Conservation (phyloP, 2,888 invertebrate species). For the Cheilosia soror region DNA sequence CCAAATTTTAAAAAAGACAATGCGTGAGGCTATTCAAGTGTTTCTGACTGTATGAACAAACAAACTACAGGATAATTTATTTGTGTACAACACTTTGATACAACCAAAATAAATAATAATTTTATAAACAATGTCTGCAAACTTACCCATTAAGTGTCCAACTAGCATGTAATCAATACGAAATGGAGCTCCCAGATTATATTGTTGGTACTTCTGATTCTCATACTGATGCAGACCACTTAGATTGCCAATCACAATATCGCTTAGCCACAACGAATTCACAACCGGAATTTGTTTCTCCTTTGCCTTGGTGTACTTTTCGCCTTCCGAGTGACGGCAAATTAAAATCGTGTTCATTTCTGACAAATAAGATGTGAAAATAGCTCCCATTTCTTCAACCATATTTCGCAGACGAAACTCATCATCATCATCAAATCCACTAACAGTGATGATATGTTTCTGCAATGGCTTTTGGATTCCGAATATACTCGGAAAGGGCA, state of each 20-base stretch:
- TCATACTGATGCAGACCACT: conserved; percentile 92
- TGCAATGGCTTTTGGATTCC: conserved; percentile 89
- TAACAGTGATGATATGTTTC: conserved; percentile 92
- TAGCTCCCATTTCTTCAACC: conserved; percentile 93
- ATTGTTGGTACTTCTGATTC: conserved; percentile 94
- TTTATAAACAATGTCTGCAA: background rate
- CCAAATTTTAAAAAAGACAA: too few species aligned
- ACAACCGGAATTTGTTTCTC: conserved; percentile 97
- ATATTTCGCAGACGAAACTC: conserved; percentile 92
- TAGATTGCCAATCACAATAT: conserved; percentile 94
- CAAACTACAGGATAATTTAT: too few species aligned
- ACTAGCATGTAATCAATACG: conserved; percentile 94
- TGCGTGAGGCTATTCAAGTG: too few species aligned
- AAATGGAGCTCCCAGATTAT: conserved; percentile 91
- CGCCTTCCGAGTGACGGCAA: conserved; percentile 92
- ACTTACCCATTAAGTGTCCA: conserved; percentile 94
- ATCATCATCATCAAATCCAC: conserved; percentile 96
- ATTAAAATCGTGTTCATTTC: conserved; percentile 91
- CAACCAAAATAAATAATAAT: too few species aligned
- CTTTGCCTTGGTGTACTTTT: conserved; percentile 94
- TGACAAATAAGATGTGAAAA: conserved; percentile 90
- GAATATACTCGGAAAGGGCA: conserved; percentile 90
- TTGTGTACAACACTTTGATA: too few species aligned
- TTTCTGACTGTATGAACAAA: too few species aligned
- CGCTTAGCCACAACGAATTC: conserved; percentile 96